phyloP scores from a whole-genome alignment of 2,888 invertebrate genomes.

The Thera obeliscata region DNA sequence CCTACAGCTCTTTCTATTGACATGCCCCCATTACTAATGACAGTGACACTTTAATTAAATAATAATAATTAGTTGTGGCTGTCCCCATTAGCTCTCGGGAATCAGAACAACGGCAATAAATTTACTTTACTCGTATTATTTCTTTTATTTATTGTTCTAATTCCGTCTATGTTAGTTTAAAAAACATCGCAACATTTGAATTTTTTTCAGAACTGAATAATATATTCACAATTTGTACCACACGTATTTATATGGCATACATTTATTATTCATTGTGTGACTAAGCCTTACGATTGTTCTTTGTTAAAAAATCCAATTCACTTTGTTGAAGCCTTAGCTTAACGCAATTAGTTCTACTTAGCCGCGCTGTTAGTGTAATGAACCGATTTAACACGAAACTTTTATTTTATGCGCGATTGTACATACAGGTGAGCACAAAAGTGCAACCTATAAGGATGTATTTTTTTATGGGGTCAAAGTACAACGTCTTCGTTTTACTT shows the following conservation, averaged over 20 bases:
- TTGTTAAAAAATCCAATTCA: slow-evolving; percentile 27
- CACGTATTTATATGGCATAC: background rate
- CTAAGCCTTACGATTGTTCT: slow-evolving; percentile 6
- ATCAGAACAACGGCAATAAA: too few relatives aligned
- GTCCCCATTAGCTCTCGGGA: too few relatives aligned
- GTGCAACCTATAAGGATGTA: background rate
- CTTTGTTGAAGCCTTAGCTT: slow-evolving; percentile 16
- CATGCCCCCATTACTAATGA: too few relatives aligned
- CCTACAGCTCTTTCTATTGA: too few relatives aligned
- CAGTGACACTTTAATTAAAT: too few relatives aligned
- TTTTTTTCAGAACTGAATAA: background rate
- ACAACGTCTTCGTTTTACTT: too few relatives aligned
- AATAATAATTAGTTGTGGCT: too few relatives aligned
- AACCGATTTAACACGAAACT: slow-evolving; percentile 26
- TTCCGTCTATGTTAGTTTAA: too few relatives aligned
- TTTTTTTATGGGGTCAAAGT: too few relatives aligned
- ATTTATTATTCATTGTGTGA: background rate
- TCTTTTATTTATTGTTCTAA: too few relatives aligned
- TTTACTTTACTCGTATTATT: too few relatives aligned
- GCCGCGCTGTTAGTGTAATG: slow-evolving; percentile 26
- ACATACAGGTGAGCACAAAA: slow-evolving; percentile 6
- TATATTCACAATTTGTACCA: background rate
- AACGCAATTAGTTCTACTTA: slow-evolving; percentile 23
- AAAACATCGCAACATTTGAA: too few relatives aligned
- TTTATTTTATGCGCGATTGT: slow-evolving; percentile 15